A percentile compares a stretch with the other conserved stretches of the same genome.
phyloP scores from a whole-genome alignment of 2,797 vertebrate genomes.

The Crocidura indochinensis region DNA sequence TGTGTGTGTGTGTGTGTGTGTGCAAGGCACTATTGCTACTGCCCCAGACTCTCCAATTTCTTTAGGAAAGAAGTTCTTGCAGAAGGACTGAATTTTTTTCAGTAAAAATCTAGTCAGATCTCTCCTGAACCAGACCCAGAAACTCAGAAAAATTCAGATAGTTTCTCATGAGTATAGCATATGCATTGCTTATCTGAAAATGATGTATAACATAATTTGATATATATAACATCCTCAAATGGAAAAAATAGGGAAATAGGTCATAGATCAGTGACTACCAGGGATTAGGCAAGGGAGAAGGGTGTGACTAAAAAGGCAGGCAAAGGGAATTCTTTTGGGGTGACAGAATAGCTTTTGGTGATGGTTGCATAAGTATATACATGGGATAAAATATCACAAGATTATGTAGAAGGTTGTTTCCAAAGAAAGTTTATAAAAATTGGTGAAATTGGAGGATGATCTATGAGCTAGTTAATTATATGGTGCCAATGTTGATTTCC shows the following conservation, averaged over 20 bases:
- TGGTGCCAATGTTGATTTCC: background rate
- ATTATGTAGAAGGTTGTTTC: background rate
- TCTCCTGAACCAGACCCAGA: background rate
- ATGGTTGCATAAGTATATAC: background rate
- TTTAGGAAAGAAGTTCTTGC: slow-evolving; percentile 13
- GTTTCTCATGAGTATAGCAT: slow-evolving; percentile 10
- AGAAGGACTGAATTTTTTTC: slow-evolving; percentile 57
- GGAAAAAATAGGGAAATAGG: slow-evolving; percentile 32
- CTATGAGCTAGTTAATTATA: slow-evolving; percentile 33
- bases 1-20: too few species aligned
- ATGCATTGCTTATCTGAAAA: slow-evolving; percentile 8
- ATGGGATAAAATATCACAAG: slow-evolving; percentile 20
- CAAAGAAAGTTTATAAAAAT: background rate
- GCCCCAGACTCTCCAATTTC: slow-evolving; percentile 41
- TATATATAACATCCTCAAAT: slow-evolving; percentile 25
- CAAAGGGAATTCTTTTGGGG: slow-evolving; percentile 34
- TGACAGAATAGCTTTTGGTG: slow-evolving; percentile 4
- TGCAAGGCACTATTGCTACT: too few species aligned
- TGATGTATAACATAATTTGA: background rate
- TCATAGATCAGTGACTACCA: background rate
- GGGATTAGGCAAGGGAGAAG: slow-evolving; percentile 42
- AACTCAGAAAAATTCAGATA: background rate
- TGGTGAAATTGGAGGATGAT: slow-evolving; percentile 1
- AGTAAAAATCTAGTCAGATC: slow-evolving; percentile 38
- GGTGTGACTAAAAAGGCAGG: background rate